phyloP scores from a whole-genome alignment of 2,797 vertebrate species.

The Mus spretus region DNA sequence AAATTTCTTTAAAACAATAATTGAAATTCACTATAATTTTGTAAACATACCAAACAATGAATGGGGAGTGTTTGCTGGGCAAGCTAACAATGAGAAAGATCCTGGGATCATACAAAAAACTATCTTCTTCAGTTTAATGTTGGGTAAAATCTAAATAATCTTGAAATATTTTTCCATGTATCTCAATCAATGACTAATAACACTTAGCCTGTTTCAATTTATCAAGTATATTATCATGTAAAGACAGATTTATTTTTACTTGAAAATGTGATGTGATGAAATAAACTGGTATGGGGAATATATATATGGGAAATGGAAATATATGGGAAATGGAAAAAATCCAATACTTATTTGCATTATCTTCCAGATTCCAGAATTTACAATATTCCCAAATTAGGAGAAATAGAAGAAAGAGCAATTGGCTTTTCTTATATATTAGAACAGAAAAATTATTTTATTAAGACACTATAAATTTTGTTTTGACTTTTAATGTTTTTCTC shows the following conservation, averaged over 20 bases:
- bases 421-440: not conserved
- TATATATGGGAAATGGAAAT: not conserved
- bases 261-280: not conserved
- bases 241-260: not conserved
- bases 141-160: not conserved
- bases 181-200: not conserved
- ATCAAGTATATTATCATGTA: not conserved
- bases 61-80: not conserved
- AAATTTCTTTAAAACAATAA: not conserved
- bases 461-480: not conserved
- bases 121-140: not conserved
- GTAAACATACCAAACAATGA: not conserved
- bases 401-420: not conserved
- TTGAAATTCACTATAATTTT: not conserved
- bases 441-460: not conserved
- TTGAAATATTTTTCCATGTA: constrained; percentile 24
- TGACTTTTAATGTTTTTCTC: not conserved
- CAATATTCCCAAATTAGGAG: not conserved
- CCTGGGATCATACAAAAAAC: not conserved
- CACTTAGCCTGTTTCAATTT: not conserved
- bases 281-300: not conserved
- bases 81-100: not conserved
- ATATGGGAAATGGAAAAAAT: not conserved
- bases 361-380: constrained; percentile 8
- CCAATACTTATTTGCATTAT: not conserved